These are phyloP conservation scores for Ailuropoda melanoleuca DNA, from an alignment of 2,113 vertebrate species.

Conservation along the genomic window DNA sequence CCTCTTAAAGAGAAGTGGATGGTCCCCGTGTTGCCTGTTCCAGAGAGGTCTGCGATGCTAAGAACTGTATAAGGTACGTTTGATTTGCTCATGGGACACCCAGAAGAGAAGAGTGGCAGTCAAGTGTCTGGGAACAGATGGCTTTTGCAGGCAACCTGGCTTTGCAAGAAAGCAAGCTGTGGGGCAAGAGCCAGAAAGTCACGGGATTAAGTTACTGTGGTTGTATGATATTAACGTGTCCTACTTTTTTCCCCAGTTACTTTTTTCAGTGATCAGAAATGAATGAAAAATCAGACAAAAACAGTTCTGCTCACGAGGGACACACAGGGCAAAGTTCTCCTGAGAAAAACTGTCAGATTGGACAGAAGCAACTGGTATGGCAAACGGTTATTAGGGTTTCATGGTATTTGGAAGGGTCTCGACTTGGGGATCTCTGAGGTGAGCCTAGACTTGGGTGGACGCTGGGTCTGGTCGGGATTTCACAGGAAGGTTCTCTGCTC, in stretches of 20 bases:
- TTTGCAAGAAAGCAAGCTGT: not conserved
- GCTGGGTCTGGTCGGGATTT: too few species aligned
- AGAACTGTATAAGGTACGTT: not conserved
- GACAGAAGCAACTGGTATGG: constrained; percentile 81
- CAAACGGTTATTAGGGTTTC: not conserved
- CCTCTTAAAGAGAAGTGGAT: not conserved
- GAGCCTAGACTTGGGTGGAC: not conserved
- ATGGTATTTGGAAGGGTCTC: not conserved
- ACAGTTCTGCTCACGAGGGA: not conserved
- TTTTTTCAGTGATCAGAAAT: constrained; percentile 70
- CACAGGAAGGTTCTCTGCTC: not conserved
- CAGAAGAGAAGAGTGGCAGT: not conserved
- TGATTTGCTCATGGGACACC: not conserved
- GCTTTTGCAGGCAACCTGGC: not conserved
- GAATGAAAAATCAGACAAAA: constrained; percentile 58
- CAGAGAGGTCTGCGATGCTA: not conserved
- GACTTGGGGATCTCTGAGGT: not conserved
- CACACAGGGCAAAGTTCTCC: constrained; percentile 22
- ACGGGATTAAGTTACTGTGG: not conserved
- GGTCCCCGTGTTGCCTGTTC: not conserved
- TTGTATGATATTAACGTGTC: not conserved
- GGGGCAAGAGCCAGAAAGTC: not conserved
- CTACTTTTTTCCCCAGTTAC: not conserved
- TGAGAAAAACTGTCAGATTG: constrained; percentile 43
- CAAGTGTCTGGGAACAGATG: not conserved